Conservation (phyloP, 1,140 invertebrate genomes). For the Euwallacea similis region DNA sequence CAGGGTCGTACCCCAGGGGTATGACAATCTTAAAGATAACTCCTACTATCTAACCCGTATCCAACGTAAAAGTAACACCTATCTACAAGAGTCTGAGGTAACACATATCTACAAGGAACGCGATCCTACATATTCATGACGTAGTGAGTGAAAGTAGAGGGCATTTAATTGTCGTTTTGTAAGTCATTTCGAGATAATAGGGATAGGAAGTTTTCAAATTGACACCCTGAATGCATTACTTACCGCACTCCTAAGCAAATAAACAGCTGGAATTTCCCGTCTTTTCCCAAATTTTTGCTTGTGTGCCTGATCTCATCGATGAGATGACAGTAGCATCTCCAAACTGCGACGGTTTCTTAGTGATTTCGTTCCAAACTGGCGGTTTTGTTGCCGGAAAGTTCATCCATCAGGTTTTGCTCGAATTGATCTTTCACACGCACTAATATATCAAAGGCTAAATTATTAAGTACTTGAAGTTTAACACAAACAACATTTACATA, state of each 20-base stretch:
- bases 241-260: conserved; percentile 88
- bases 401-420: conserved; percentile 70
- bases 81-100: too few species aligned
- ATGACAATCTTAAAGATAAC: too few species aligned
- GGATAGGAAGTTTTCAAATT: background rate
- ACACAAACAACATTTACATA: too few species aligned
- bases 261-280: conserved; percentile 97
- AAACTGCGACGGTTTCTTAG: conserved; percentile 66
- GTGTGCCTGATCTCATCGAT: conserved; percentile 83
- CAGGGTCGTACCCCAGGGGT: too few species aligned
- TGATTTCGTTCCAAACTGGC: conserved; percentile 57
- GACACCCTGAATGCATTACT: conserved; percentile 22
- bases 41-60: too few species aligned
- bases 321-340: conserved; percentile 76
- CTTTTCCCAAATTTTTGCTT: conserved; percentile 89
- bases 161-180: too few species aligned
- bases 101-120: too few species aligned
- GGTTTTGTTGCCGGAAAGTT: conserved; percentile 54
- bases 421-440: conserved; percentile 85
- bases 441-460: conserved; percentile 55
- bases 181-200: background rate
- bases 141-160: too few species aligned
- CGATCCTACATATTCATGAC: too few species aligned
- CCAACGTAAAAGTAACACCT: too few species aligned
- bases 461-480: background rate